A percentile compares a stretch with the other conserved stretches of the same genome.
These are phyloP conservation scores for Epistrophella euchroma DNA, from an alignment of 2,888 invertebrate species.

Conservation along the genomic window DNA sequence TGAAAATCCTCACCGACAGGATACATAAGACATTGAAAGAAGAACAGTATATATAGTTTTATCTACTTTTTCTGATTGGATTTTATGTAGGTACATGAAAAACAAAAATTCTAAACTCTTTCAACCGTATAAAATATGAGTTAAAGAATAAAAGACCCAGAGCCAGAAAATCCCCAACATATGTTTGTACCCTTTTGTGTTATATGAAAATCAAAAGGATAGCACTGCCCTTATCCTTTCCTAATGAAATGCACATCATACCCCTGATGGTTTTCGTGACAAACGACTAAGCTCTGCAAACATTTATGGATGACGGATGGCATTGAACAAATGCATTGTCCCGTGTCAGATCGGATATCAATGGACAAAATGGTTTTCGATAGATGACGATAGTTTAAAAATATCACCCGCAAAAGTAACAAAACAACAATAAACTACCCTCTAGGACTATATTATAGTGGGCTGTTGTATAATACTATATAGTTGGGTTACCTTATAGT, in stretches of 20 bases:
- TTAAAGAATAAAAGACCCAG: not conserved
- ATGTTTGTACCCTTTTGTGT: not conserved
- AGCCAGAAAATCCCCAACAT: not conserved
- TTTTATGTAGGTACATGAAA: too few species aligned
- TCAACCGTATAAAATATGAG: not conserved
- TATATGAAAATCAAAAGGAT: conserved; percentile 20
- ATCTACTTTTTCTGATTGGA: too few species aligned
- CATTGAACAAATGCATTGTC: conserved; percentile 56
- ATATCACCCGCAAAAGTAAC: conserved; percentile 30
- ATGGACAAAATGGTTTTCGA: conserved; percentile 48
- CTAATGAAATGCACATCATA: conserved; percentile 20
- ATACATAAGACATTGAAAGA: too few species aligned
- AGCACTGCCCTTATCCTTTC: conserved; percentile 20
- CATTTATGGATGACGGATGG: conserved; percentile 37
- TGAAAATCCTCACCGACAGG: too few species aligned
- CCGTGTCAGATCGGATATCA: conserved; percentile 55
- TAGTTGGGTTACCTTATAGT: not conserved
- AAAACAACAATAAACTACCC: conserved; percentile 27
- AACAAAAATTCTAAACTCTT: not conserved
- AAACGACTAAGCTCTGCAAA: conserved; percentile 42
- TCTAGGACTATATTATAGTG: not conserved
- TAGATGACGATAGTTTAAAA: conserved; percentile 45
- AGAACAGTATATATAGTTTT: too few species aligned
- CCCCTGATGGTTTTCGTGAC: not conserved
- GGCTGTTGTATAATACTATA: not conserved